Base-by-base conservation (phyloP, 37 sponge, comb jelly and placozoan genomes). In the Ianthella basta region DNA sequence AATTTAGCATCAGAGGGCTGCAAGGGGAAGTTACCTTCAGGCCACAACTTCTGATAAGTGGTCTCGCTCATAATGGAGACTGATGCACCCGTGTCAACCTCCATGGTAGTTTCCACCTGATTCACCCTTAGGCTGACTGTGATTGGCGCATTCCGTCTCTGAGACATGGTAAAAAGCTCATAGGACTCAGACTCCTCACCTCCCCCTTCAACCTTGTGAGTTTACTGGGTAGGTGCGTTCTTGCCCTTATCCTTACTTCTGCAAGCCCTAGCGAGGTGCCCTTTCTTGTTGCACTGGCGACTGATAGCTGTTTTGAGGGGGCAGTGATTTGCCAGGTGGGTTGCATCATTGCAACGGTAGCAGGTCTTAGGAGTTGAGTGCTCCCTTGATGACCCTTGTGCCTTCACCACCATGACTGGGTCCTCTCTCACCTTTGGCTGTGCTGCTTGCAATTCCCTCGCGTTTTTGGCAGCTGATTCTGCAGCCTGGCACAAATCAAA, bases 61-160 rank as follows among this genome's bases (percentile, higher is more conserved):
- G 19, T 67, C 15, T 67, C 70, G 20, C 32, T 67, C 30, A 67
- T 67, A 15, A 67, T 23, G 14, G 83, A 64, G 32, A 82, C 65
- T 21, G 83, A 55, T 12, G 83, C 65, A 16, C 83, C 83, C 38
- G 83, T 64, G 44, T 82, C 83, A 8, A 82, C 16, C 32, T 82
- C 83, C 67, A 82, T 64, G 21, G 32, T 19, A n/a, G 27, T 23
- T 15, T 21, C 30, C 15, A 23, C 27, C 23, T 23, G 16, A 56
- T 56, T 56, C 59, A 56, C 18, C 18, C 16, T 56, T 18, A 56
- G 16, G 15, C 16, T 19, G 16, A 56, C 59, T 56, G 15, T 56
- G 16, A 56, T 19, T 15, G 59, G 59, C 15, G 59, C 16, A 15
- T 19, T 18, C 59, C 18, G 15, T 56, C 16, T 15, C 15, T 15